These are phyloP conservation scores for Lamellibrachia satsuma DNA, from an alignment of 2,888 invertebrate species.

Conservation along the genomic window DNA sequence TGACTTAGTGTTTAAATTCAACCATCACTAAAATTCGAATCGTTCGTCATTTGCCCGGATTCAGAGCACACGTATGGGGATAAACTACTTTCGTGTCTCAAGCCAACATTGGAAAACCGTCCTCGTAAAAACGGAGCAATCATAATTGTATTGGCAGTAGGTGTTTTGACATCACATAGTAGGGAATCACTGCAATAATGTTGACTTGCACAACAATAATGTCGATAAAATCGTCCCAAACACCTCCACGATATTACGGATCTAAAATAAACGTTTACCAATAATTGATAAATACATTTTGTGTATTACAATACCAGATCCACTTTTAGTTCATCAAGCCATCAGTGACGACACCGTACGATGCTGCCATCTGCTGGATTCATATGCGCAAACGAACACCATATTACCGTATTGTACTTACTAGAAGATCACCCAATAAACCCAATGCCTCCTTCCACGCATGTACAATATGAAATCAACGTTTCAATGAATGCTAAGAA, in stretches of 20 bases:
- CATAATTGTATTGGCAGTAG: not conserved
- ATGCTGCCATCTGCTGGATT: not conserved
- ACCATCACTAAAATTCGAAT: not conserved
- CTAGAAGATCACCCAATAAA: not conserved
- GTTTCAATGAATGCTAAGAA: not conserved
- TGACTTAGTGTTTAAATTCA: not conserved
- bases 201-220: not conserved
- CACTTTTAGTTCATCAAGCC: not conserved
- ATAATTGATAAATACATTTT: too few species aligned
- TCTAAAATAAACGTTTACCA: too few species aligned
- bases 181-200: not conserved
- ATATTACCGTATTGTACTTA: not conserved
- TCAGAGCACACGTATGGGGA: too few species aligned
- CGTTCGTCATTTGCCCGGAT: not conserved
- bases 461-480: not conserved
- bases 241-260: not conserved
- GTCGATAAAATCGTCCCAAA: not conserved
- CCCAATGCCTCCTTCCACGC: not conserved
- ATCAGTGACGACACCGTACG: not conserved
- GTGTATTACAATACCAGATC: too few species aligned
- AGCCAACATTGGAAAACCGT: too few species aligned
- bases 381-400: not conserved
- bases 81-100: too few species aligned
- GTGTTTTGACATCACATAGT: not conserved
- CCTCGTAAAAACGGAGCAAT: too few species aligned